Percentiles rank a stretch among this genome's conserved stretches.
These are phyloP conservation scores for Megamerina dolium DNA, from an alignment of 2,888 invertebrate species.

Conservation along the genomic window DNA sequence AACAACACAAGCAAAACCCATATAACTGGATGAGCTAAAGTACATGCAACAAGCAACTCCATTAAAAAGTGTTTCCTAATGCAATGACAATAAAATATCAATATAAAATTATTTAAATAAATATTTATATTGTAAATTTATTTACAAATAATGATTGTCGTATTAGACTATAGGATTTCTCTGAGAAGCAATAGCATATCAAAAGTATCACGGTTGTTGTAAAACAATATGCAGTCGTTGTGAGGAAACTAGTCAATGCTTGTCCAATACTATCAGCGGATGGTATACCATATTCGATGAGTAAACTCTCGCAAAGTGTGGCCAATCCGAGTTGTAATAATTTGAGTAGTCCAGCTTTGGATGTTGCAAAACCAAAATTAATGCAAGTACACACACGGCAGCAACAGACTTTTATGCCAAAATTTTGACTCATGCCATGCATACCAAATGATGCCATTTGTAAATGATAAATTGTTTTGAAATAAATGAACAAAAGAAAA, in stretches of 20 bases:
- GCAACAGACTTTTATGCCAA: slow-evolving; percentile 65
- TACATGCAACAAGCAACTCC: slow-evolving; percentile 70
- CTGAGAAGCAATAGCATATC: slow-evolving; percentile 71
- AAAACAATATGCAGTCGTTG: slow-evolving; percentile 73
- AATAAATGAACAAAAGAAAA: neutral
- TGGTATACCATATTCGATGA: slow-evolving; percentile 71
- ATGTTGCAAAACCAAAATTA: slow-evolving; percentile 68
- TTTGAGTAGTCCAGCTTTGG: slow-evolving; percentile 68
- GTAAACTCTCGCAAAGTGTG: slow-evolving; percentile 73
- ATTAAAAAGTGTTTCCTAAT: slow-evolving; percentile 76
- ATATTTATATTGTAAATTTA: slow-evolving; percentile 23
- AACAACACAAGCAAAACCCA: slow-evolving; percentile 71
- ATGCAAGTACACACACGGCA: slow-evolving; percentile 74
- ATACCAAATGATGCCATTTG: slow-evolving; percentile 41
- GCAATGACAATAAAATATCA: neutral
- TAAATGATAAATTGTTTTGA: neutral
- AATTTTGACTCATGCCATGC: slow-evolving; percentile 37
- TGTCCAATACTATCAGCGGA: slow-evolving; percentile 69
- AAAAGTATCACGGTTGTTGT: slow-evolving; percentile 70
- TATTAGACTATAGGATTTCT: slow-evolving; percentile 68
- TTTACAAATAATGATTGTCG: slow-evolving; percentile 80
- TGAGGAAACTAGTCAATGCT: slow-evolving; percentile 73
- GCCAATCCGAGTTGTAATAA: slow-evolving; percentile 70
- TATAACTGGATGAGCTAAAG: slow-evolving; percentile 70
- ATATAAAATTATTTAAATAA: neutral